Percentiles rank a stretch among this genome's conserved stretches.
Evolutionary conservation across 2,888 invertebrate genomes (phyloP).

Genomic region (Drosophila prostipennis): DNA sequence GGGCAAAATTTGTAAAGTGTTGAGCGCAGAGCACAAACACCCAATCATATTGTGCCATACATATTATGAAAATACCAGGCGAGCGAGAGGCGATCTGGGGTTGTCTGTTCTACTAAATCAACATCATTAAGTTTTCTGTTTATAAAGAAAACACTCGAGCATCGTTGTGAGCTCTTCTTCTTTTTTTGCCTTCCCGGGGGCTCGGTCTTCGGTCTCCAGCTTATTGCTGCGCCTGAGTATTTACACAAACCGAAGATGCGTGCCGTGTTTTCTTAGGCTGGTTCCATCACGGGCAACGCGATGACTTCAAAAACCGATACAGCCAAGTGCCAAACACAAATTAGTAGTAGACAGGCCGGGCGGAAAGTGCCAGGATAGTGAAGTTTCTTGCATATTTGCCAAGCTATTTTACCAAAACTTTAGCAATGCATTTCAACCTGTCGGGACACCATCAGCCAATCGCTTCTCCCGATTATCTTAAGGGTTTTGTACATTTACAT

Average conservation of each 20-base stretch:
- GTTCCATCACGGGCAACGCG: conserved; percentile 38
- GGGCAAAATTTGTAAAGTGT: conserved; percentile 60
- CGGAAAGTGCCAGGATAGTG: conserved; percentile 25
- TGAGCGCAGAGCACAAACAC: conserved; percentile 47
- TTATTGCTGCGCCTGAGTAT: conserved; percentile 58
- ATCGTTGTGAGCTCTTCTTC: conserved; percentile 41
- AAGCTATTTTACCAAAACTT: conserved; percentile 54
- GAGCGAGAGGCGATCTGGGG: conserved; percentile 22
- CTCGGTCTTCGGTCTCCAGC: conserved; percentile 43
- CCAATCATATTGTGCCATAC: conserved; percentile 64
- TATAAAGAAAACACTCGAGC: conserved; percentile 79
- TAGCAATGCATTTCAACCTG: conserved; percentile 45
- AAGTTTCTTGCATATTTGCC: conserved; percentile 64
- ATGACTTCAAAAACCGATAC: conserved; percentile 48
- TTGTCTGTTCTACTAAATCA: conserved; percentile 73
- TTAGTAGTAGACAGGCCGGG: conserved; percentile 59
- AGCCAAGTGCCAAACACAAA: conserved; percentile 55
- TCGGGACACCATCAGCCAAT: conserved; percentile 2
- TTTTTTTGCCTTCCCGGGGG: conserved; percentile 28
- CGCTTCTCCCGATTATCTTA: no score
- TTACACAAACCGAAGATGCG: conserved; percentile 70
- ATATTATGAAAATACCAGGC: conserved; percentile 59
- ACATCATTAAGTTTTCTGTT: conserved; percentile 81
- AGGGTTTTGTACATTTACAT: no score
- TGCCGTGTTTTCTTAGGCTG: conserved; percentile 64